These are phyloP conservation scores for Tupiocoris notatus DNA, from an alignment of 2,888 invertebrate species.

Conservation along the genomic window DNA sequence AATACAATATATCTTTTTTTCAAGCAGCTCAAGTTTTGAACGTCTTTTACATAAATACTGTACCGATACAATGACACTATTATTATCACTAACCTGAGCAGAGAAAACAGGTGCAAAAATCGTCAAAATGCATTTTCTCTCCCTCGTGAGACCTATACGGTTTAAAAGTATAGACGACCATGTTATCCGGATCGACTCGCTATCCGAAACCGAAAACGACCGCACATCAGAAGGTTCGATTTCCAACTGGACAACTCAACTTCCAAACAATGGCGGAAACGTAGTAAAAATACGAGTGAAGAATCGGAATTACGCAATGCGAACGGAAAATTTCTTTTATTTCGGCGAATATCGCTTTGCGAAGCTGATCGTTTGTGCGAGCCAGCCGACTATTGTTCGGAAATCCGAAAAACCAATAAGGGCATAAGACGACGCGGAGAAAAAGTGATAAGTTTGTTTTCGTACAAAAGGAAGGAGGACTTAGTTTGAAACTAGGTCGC, in stretches of 20 bases:
- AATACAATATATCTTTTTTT: too few relatives aligned
- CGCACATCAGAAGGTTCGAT: background rate
- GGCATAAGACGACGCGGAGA: conserved; percentile 4
- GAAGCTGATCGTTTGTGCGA: conserved; percentile 2
- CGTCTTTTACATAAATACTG: conserved; percentile 3
- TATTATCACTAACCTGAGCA: conserved; percentile 6
- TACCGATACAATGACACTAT: background rate
- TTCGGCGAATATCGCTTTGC: conserved; percentile 13
- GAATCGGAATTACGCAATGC: conserved; percentile 18
- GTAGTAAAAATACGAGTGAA: background rate
- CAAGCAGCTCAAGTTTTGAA: too few relatives aligned
- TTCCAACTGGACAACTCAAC: background rate
- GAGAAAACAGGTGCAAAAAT: conserved; percentile 9
- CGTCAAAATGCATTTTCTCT: background rate
- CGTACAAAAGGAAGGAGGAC: too few relatives aligned
- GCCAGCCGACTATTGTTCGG: conserved; percentile 24
- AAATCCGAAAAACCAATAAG: conserved; percentile 20
- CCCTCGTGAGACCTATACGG: too few relatives aligned
- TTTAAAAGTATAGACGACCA: too few relatives aligned
- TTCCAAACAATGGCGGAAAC: background rate
- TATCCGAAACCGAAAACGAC: background rate
- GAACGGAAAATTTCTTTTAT: too few relatives aligned
- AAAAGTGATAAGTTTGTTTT: too few relatives aligned
- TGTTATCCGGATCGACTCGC: too few relatives aligned
- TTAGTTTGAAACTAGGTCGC: conserved; percentile 30